These are phyloP conservation scores for Microtus montanus DNA, from an alignment of 2,113 vertebrate genomes.

Conservation along the genomic window DNA sequence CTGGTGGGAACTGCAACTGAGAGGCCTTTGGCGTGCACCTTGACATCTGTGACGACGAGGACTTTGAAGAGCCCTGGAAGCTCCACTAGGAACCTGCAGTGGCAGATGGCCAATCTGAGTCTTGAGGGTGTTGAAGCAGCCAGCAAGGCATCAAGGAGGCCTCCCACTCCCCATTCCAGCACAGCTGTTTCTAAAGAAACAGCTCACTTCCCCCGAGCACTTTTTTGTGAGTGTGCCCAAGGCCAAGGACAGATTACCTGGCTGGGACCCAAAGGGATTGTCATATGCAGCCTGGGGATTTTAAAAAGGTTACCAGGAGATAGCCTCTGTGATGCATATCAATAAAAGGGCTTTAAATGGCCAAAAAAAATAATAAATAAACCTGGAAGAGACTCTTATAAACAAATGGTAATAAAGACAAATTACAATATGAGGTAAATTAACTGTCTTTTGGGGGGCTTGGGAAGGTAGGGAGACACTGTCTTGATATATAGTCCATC, in stretches of 20 bases:
- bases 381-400: background rate
- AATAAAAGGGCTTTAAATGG: conserved; percentile 70
- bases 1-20: conserved; percentile 95
- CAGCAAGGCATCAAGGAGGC: conserved; percentile 45
- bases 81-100: conserved; percentile 42
- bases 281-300: conserved; percentile 38
- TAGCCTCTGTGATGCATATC: conserved; percentile 48
- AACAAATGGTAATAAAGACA: background rate
- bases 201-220: conserved; percentile 49
- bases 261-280: background rate
- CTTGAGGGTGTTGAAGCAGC: background rate
- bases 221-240: conserved; percentile 29
- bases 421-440: background rate
- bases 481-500: background rate
- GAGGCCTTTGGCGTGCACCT: conserved; percentile 95
- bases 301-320: conserved; percentile 36
- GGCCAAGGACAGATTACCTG: background rate
- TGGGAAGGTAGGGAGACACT: no score
- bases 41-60: conserved; percentile 85
- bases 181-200: conserved; percentile 46
- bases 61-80: conserved; percentile 79
- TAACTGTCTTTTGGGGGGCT: background rate
- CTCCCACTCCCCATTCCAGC: background rate
- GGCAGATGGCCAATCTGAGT: conserved; percentile 28
- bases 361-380: background rate